Base-by-base conservation (phyloP, 2,797 vertebrate species). In the Philypnodon macrostomus region DNA sequence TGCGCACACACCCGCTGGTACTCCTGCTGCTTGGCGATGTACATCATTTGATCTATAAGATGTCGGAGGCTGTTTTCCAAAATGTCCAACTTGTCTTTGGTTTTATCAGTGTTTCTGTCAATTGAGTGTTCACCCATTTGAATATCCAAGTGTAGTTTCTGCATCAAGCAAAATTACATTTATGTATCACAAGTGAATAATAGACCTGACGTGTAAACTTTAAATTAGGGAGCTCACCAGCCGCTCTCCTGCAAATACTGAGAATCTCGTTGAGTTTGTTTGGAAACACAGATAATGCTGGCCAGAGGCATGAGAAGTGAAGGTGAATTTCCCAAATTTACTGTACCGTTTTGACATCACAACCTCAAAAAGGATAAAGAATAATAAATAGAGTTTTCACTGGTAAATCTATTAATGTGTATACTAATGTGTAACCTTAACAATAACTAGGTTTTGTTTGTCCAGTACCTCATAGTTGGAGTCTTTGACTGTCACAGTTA, bases 1-100 rank as follows among this genome's bases (percentile, higher is more conserved):
- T n/a, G n/a, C n/a, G n/a, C n/a, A n/a, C n/a, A n/a, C n/a, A 95
- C 94, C 84, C 92, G 90, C 67, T 94, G 92, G 71, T 93, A 94
- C 66, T 91, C 86, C 72, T 98, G 94, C 46, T 94, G 92, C 69
- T 72, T 93, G 52, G 75, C 70, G 67, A 98, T 92, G 14, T 92
- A 90, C 26, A 75, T 54, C 61, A 93, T 90, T 85, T 95, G 90
- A 67, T 92, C 89, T 16, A 77, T 83, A 10, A 97, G 86, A 50
- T 94, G 90, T 12, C 70, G 83, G 32, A 96, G 76, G 64, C 78
- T 88, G 44, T 81, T 46, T 35, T 88, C 84, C 42, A 94, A 81
- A 52, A 73, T 73, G 50, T 91, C 68, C 55, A 97, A 80, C 67
- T 90, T 91, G 80, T 92, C 90, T 83, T 95, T 93, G 35, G 92